A percentile compares a stretch with the other conserved stretches of the same genome.
Evolutionary conservation across 2,888 invertebrate genomes (phyloP).

Genomic region (Rhagophthalmus giganteus): DNA sequence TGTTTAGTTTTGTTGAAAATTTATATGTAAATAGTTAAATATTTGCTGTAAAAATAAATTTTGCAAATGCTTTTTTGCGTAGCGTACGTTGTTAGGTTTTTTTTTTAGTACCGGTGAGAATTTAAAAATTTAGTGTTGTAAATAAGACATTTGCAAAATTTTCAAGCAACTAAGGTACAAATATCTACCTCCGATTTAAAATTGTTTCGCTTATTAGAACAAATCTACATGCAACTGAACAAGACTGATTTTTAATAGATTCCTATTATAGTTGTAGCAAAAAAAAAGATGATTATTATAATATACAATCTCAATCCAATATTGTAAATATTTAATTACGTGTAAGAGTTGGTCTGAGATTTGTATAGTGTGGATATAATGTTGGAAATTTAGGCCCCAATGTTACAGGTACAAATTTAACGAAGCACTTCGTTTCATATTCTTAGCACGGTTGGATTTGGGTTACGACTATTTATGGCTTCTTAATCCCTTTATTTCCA

Average conservation of each 20-base stretch:
- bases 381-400: constrained; percentile 14
- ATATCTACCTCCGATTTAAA: constrained; percentile 48
- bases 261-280: constrained; percentile 40
- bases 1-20: constrained; percentile 15
- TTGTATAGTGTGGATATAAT: constrained; percentile 14
- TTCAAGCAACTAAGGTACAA: constrained; percentile 38
- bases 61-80: constrained; percentile 28
- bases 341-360: constrained; percentile 11
- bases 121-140: constrained; percentile 11
- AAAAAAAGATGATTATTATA: constrained; percentile 19
- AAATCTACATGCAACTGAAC: constrained; percentile 42
- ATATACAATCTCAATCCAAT: constrained; percentile 30
- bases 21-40: constrained; percentile 22
- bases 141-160: constrained; percentile 23
- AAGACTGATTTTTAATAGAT: constrained; percentile 58
- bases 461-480: constrained; percentile 12
- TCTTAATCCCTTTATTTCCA: constrained; percentile 19
- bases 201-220: constrained; percentile 35
- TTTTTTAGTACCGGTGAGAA: constrained; percentile 8
- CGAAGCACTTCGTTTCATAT: constrained; percentile 9
- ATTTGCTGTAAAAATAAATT: constrained; percentile 22
- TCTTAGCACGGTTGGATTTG: constrained; percentile 10
- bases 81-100: constrained; percentile 14
- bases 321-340: constrained; percentile 24
- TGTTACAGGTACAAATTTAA: constrained; percentile 24